phyloP scores from a whole-genome alignment of 2,113 vertebrate genomes.

The Microtus oregoni region DNA sequence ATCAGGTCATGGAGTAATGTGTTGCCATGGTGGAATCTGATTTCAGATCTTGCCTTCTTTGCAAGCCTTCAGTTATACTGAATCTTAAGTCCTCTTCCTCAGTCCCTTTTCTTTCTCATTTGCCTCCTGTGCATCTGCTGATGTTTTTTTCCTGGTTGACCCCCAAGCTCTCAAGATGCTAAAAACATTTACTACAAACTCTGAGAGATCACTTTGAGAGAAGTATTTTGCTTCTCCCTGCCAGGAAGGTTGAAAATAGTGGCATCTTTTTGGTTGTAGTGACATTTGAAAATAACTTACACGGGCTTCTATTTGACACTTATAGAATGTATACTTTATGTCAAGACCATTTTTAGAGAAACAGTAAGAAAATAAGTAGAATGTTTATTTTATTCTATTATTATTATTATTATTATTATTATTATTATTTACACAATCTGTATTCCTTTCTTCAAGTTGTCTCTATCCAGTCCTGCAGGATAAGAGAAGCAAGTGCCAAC shows the following conservation, averaged over 20 bases:
- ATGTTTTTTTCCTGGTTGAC: background rate
- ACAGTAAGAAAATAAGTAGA: background rate
- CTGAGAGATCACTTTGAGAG: background rate
- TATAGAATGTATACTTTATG: conserved; percentile 14
- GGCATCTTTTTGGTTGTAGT: conserved; percentile 28
- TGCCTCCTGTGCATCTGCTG: background rate
- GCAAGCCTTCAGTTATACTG: background rate
- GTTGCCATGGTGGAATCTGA: conserved; percentile 5
- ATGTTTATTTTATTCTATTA: background rate
- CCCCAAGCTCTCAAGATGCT: background rate
- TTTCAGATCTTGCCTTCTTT: background rate
- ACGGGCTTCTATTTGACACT: conserved; percentile 11
- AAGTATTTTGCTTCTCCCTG: conserved; percentile 8
- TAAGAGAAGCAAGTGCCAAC: conserved; percentile 3
- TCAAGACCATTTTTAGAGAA: conserved; percentile 51
- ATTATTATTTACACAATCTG: background rate
- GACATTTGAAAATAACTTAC: conserved; percentile 36
- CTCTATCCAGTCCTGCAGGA: background rate
- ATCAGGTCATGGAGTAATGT: background rate
- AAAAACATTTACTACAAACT: conserved; percentile 34
- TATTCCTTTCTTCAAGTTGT: background rate
- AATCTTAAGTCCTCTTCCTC: background rate
- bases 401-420: no score
- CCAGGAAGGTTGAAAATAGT: background rate
- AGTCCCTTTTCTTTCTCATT: background rate